Conservation (phyloP, 2,797 vertebrate species). For the Taeniopygia guttata region DNA sequence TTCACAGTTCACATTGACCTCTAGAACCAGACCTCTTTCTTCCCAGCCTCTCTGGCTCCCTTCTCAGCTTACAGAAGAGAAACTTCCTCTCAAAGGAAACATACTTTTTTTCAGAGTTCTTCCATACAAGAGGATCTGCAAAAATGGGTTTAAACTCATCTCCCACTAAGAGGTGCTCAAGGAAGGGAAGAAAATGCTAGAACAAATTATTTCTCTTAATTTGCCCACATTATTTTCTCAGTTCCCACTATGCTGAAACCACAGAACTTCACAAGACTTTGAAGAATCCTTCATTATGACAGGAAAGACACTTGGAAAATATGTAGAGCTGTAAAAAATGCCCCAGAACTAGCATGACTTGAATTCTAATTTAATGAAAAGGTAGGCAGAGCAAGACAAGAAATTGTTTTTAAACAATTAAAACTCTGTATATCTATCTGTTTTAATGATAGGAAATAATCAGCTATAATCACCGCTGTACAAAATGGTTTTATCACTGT, state of each 20-base stretch:
- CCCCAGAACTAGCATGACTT: background rate
- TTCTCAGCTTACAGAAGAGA: background rate
- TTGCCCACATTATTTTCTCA: background rate
- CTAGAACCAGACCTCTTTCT: background rate
- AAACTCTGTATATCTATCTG: background rate
- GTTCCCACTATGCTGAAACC: background rate
- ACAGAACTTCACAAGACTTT: background rate
- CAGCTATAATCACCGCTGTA: background rate
- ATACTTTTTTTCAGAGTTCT: background rate
- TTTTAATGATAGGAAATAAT: background rate
- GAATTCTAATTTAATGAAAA: slow-evolving; percentile 21
- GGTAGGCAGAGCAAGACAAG: background rate
- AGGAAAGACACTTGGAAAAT: background rate
- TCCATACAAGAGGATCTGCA: background rate
- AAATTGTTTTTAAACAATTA: background rate
- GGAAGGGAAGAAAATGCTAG: background rate
- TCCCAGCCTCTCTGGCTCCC: background rate
- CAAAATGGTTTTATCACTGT: background rate
- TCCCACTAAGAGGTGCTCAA: background rate
- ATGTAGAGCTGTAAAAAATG: background rate
- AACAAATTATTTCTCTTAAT: background rate
- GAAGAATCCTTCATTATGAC: background rate
- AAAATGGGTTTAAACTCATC: background rate
- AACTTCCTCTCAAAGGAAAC: background rate
- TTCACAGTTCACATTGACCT: background rate